Base-by-base conservation (phyloP, 2,113 vertebrate genomes). In the Physeter macrocephalus region DNA sequence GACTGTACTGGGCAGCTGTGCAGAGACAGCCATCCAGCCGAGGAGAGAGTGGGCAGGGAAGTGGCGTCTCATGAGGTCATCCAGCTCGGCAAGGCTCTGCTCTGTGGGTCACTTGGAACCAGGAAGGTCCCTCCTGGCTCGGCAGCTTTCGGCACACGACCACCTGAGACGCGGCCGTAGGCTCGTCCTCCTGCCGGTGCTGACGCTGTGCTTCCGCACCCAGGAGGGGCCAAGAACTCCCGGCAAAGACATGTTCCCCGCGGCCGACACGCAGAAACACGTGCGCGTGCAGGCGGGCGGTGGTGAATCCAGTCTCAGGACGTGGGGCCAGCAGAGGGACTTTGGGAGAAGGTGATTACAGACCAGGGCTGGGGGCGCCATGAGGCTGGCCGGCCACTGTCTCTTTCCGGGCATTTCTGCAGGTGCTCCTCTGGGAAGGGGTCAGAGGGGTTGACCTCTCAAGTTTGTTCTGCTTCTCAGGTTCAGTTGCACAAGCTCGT, bases 311-410 rank as follows among this genome's bases (percentile, higher is more conserved):
- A 5, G n/a, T 2, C 46, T 54, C n/a, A 1, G 43, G 59, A 25
- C 8, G 0, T 0, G 1, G 46, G n/a, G 46, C 75, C 74, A 14
- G n/a, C n/a, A 34, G 61, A 14, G 34, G 11, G 2, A 31, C n/a
- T 66, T 36, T 66, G 59, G 43, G 27, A 15, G 7, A 61, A 59
- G 6, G 3, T 12, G 31, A 10, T 10, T 23, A 15, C 57, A 31
- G 41, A 29, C 23, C 8, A 15, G 0, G 88, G 52, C 10, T 21
- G 2, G 36, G 52, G 36, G 12, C 12, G 36, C 66, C 77, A 17
- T 27, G n/a, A 36, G 7, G 13, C 23, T 1, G 1, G 21, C 52
- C 52, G 21, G 52, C 54, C 78, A 18, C 78, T 39, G 2, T 41
- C 78, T 82, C n/a, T 14, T 5, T 41, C 41, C 29, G 43, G 29